Base-by-base conservation (phyloP, 2,888 invertebrate species). In the Exephanes ischioxanthus region DNA sequence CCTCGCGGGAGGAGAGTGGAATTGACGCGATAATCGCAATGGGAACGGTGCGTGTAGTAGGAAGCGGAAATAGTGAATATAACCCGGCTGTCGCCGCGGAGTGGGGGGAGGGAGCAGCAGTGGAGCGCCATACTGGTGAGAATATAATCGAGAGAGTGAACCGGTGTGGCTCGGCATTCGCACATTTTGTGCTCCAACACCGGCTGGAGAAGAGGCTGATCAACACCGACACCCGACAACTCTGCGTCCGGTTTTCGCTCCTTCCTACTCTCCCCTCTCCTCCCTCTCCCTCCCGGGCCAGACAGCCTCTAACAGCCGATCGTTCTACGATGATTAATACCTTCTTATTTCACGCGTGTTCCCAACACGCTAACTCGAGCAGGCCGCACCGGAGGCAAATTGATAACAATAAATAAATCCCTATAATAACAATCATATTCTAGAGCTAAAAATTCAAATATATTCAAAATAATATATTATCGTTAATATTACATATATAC, bases 251-350 rank as follows among this genome's bases (percentile, higher is more conserved):
- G 33, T 72, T n/a, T 45, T 83, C 80, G 37, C 61, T 68, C 77
- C 76, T 68, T 41, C 41, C 33, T 1, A 33, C 33, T 33, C 41
- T 41, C 41, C 11, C 41, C 2, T 9, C 37, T 37, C 9, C 41
- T 5, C 41, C 9, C 41, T 33, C 33, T 6, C 33, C 1, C 6
- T 33, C 33, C 41, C 41, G 41, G 1, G 7, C 55, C 19, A n/a
- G 19, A 19, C 19, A 55, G n/a, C 53, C 53, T 53, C 26, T 41
- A 41, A 66, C 41, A 30, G 16, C 55, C 66, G 78, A 83, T 80
- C 72, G 70, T 85, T 87, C 86, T 86, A 66, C 80, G 88, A 88
- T 88, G 88, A 90, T 90, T 89, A 90, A 90, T 88, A 89, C 84
- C 84, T 80, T 84, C 81, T 80, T 77, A 55, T 55, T 55, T 19